Conservation (phyloP, 2,888 invertebrate species). For the Nowickia ferox region DNA sequence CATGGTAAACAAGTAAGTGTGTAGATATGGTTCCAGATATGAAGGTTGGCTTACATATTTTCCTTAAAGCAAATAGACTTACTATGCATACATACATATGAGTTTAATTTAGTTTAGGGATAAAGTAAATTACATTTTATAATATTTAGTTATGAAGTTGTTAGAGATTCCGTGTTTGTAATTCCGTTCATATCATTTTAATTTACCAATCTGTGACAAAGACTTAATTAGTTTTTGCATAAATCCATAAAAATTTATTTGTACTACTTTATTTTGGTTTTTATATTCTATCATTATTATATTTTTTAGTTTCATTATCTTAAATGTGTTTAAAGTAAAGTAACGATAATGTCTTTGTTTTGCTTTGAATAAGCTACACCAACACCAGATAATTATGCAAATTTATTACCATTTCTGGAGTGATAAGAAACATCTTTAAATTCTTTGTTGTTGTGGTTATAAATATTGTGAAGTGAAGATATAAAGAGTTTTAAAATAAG, state of each 20-base stretch:
- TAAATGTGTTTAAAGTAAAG: slow-evolving; percentile 13
- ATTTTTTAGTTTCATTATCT: slow-evolving; percentile 18
- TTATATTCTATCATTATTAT: slow-evolving; percentile 31
- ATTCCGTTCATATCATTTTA: neutral
- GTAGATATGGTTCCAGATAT: neutral
- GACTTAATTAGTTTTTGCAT: slow-evolving; percentile 31
- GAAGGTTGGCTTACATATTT: neutral
- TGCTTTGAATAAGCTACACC: slow-evolving; percentile 55
- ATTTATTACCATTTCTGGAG: slow-evolving; percentile 26
- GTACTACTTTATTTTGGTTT: neutral
- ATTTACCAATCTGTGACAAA: neutral
- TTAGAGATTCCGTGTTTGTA: neutral
- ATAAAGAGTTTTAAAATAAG: neutral
- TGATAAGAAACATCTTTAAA: slow-evolving; percentile 67
- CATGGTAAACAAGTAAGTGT: neutral
- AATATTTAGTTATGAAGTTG: neutral
- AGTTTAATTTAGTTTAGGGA: slow-evolving; percentile 1
- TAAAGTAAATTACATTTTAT: neutral
- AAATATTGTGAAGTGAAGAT: neutral
- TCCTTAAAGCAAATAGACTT: neutral
- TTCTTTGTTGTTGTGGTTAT: slow-evolving; percentile 33
- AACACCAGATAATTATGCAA: slow-evolving; percentile 63
- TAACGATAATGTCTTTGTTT: slow-evolving; percentile 19
- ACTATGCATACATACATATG: neutral
- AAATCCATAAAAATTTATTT: slow-evolving; percentile 13